These are phyloP conservation scores for Pseudolaguvia tuberculata DNA, from an alignment of 2,113 vertebrate genomes.

Conservation along the genomic window DNA sequence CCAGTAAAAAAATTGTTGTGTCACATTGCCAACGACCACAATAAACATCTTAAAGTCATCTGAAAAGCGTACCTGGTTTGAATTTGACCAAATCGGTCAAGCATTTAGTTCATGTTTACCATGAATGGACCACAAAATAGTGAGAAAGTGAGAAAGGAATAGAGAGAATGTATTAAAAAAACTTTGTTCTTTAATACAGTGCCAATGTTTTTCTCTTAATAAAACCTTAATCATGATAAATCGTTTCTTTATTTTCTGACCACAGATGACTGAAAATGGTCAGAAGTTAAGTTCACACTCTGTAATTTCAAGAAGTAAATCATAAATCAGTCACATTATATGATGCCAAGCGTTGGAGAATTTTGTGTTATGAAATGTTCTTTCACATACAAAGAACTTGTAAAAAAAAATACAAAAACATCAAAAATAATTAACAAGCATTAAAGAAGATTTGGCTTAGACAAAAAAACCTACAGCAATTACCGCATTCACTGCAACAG, in stretches of 20 bases:
- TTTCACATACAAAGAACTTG: not conserved
- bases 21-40: not conserved
- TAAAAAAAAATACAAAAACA: not conserved
- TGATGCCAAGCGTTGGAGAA: not conserved
- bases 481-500: not conserved
- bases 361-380: not conserved
- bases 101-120: not conserved
- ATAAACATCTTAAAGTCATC: not conserved
- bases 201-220: too few relatives aligned
- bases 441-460: not conserved
- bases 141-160: not conserved
- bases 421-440: not conserved
- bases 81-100: not conserved
- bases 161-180: not conserved
- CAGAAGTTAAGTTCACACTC: not conserved
- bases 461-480: not conserved
- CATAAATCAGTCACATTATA: not conserved
- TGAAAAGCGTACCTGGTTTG: not conserved
- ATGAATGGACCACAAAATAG: not conserved
- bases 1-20: not conserved
- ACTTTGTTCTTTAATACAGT: not conserved
- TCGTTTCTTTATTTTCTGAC: not conserved
- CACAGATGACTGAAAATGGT: not conserved
- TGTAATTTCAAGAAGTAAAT: not conserved
- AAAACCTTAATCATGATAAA: not conserved